Conservation (phyloP, 1,140 invertebrate genomes). For the Planococcus citri region DNA sequence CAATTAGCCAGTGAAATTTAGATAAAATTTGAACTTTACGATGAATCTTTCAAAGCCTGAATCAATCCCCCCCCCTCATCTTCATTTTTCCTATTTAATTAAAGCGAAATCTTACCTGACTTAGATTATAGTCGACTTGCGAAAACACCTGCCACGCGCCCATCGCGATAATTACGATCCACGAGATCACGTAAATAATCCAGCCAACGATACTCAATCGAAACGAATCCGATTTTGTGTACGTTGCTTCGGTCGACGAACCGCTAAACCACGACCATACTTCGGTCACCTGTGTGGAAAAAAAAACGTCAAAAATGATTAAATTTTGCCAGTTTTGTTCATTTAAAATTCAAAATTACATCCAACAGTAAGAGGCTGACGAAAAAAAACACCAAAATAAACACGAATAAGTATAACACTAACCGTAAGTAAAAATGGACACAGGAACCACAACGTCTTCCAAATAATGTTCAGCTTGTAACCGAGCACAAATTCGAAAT, state of each 20-base stretch:
- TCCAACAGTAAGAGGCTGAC: no score
- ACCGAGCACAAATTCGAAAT: conserved; percentile 42
- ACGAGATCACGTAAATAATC: conserved; percentile 34
- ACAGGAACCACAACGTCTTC: conserved; percentile 37
- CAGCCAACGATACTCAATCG: conserved; percentile 37
- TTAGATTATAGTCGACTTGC: conserved; percentile 36
- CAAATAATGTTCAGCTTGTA: conserved; percentile 36
- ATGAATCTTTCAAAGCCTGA: no score
- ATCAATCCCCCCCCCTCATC: no score
- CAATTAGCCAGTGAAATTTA: no score
- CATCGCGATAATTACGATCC: conserved; percentile 34
- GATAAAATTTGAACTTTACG: no score
- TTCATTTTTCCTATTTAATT: not conserved
- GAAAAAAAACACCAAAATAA: no score
- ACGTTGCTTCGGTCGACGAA: conserved; percentile 27
- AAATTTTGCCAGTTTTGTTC: no score
- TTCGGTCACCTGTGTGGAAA: conserved; percentile 32
- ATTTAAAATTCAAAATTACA: not conserved
- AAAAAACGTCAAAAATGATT: not conserved
- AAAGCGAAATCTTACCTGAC: conserved; percentile 29
- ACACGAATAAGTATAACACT: not conserved
- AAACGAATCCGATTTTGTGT: conserved; percentile 30
- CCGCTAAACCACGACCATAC: conserved; percentile 34
- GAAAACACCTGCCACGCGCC: conserved; percentile 34
- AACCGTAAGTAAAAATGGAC: conserved; percentile 35